phyloP scores from a whole-genome alignment of 1,140 invertebrate genomes.

The Lordiphosa stackelbergi region DNA sequence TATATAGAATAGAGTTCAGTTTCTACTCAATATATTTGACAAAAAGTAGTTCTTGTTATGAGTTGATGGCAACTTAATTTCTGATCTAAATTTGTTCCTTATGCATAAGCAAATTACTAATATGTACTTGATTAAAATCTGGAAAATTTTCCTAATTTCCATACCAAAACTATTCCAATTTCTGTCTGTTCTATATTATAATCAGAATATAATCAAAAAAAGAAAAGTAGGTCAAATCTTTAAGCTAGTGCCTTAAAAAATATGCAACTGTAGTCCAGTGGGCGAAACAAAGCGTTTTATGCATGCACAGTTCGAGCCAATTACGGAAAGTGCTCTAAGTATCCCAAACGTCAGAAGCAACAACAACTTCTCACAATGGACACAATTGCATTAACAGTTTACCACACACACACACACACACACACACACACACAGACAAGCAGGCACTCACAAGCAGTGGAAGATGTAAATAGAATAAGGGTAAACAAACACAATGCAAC shows the following conservation, averaged over 20 bases:
- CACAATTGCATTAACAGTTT: constrained; percentile 72
- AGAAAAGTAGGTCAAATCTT: background rate
- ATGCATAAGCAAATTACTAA: too few species aligned
- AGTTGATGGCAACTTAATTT: too few species aligned
- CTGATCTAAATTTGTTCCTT: too few species aligned
- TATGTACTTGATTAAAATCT: too few species aligned
- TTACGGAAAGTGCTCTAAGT: constrained; percentile 67
- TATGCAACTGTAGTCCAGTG: constrained; percentile 1
- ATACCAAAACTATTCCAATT: background rate
- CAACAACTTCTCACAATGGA: constrained; percentile 27
- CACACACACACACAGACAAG: constrained; percentile 11
- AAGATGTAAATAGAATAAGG: constrained; percentile 9
- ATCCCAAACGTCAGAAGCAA: constrained; percentile 36
- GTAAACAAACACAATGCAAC: constrained; percentile 50
- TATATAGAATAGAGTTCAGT: too few species aligned
- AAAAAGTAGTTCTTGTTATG: too few species aligned
- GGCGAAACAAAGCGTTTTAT: constrained; percentile 56
- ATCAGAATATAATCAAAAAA: background rate
- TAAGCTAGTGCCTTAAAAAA: too few species aligned
- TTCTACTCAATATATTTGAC: too few species aligned
- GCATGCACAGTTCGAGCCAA: constrained; percentile 60
- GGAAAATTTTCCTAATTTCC: too few species aligned
- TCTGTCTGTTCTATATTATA: background rate
- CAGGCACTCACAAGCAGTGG: background rate
- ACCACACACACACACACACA: constrained; percentile 26